Evolutionary conservation across 1,140 invertebrate genomes (phyloP), one percentile per base, ranked within the genome.

Genomic region (Neoseiulus cucumeris): DNA sequence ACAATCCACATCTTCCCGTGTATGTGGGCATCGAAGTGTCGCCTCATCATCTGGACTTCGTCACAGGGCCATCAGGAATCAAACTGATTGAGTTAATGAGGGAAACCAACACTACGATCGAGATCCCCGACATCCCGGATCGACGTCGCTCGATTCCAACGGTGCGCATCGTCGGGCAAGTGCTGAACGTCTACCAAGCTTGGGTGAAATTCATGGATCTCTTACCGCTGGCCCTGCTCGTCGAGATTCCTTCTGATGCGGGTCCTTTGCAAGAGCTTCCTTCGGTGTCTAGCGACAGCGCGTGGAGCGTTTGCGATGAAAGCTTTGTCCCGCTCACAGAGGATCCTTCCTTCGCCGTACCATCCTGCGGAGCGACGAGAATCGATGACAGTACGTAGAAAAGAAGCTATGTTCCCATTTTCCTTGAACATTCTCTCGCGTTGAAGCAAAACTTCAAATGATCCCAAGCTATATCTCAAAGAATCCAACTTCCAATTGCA

Each of bases 11-110:
- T 1, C 51, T 33, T 12, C 17, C 33, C 22, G 51, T 59, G 4
- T 33, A 59, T 2, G 25, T 59, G 22, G 51, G 51, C 51, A 59
- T 59, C 51, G 51, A 59, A 20, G 51, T 59, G n/a, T 59, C 51
- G 4, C 51, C 51, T 25, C 51, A 59, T 14, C 51, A 59, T 59
- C 51, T 59, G n/a, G 51, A 25, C 22, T 59, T 59, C 33, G 51
- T 59, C 14, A 25, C 33, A 17, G 51, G 51, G 14, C 14, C 22
- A 4, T 25, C 25, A 25, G 51, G 33, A 9, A 59, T 25, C 14
- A 59, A 59, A 59, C 25, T 25, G 14, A 14, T 17, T 2, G 14
- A 25, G 5, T 33, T 59, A 5, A 59, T 59, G 51, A 25, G 33
- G 25, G 51, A 25, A 9, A 59, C 51, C 1, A 25, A 59, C 51